These are phyloP conservation scores for Goniozus legneri DNA, from an alignment of 1,140 invertebrate genomes.

Conservation along the genomic window DNA sequence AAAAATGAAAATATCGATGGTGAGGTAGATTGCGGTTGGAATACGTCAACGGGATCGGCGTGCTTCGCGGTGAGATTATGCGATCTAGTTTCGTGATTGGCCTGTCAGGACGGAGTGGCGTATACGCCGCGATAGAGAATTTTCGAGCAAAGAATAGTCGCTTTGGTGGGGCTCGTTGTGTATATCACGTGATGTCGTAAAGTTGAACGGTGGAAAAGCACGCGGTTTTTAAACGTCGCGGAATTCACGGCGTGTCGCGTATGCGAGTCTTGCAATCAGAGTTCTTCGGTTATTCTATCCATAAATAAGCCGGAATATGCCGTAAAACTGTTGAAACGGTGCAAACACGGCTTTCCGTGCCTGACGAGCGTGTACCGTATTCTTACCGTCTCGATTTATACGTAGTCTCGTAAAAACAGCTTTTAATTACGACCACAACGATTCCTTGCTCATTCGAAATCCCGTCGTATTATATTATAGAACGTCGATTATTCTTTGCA, in stretches of 20 bases:
- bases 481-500: too few species aligned
- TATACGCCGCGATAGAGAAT: too few species aligned
- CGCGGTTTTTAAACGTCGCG: slow-evolving; percentile 4
- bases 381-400: slow-evolving; percentile 8
- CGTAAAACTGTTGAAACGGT: slow-evolving; percentile 34
- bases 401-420: slow-evolving; percentile 21
- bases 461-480: too few species aligned
- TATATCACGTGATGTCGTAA: slow-evolving; percentile 12
- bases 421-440: slow-evolving; percentile 21
- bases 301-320: slow-evolving; percentile 25
- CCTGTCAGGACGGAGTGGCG: too few species aligned
- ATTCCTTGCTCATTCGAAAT: too few species aligned
- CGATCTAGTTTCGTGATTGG: too few species aligned
- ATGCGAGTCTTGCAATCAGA: slow-evolving; percentile 16
- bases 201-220: neutral
- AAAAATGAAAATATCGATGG: too few species aligned
- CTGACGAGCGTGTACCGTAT: slow-evolving; percentile 11
- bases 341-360: slow-evolving; percentile 14
- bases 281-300: slow-evolving; percentile 14
- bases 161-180: neutral
- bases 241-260: neutral
- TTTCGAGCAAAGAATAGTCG: neutral
- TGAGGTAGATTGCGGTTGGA: too few species aligned
- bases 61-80: too few species aligned
- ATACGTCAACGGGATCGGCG: too few species aligned